Base-by-base conservation (phyloP, 1,140 invertebrate genomes). In the Drosophila dunni region DNA sequence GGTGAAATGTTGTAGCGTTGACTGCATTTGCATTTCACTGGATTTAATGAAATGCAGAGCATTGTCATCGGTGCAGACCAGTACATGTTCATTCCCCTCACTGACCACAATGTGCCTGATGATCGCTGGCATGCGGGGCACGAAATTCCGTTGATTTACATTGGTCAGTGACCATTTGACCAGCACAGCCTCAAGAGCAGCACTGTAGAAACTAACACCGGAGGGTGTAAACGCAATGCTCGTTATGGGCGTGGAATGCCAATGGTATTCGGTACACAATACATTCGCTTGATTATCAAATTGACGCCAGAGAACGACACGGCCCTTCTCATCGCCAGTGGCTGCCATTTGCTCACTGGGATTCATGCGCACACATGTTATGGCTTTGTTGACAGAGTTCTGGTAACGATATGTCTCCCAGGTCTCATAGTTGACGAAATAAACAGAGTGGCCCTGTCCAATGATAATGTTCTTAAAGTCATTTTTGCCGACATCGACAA, bases 181-280 rank as follows among this genome's bases (percentile, higher is more conserved):
- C 53, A 98, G 88, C 0, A 96, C 96, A 89, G 94, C 94, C 92
- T 98, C 97, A 58, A 94, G 94, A 13, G 96, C 97, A 36, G 96
- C 96, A 81, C 96, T 97, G 71, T 95, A 96, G 84, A 98, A 92
- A 67, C 90, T 80, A 46, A 93, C 93, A 93, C 96, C 96, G 75
- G 94, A 94, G 62, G 93, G 89, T 40, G 96, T 95, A 85, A 97
- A 97, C 5, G 92, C 92, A 13, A 97, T 88, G 88, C 95, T 95
- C 45, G 93, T 93, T 1, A 97, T 95, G 63, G 95, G 94, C 63
- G 96, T 93, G 11, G 95, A 94, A 92, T 98, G 97, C 97, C 97
- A 98, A 90, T 97, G 97, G 80, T 95, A 95, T 15, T 94, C 92
- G 9, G 53, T 44, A 15, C 62, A 68, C 4, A 24, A 46, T 17